Conservation (phyloP, 2,113 vertebrate genomes). For the Ornithorhynchus anatinus region DNA sequence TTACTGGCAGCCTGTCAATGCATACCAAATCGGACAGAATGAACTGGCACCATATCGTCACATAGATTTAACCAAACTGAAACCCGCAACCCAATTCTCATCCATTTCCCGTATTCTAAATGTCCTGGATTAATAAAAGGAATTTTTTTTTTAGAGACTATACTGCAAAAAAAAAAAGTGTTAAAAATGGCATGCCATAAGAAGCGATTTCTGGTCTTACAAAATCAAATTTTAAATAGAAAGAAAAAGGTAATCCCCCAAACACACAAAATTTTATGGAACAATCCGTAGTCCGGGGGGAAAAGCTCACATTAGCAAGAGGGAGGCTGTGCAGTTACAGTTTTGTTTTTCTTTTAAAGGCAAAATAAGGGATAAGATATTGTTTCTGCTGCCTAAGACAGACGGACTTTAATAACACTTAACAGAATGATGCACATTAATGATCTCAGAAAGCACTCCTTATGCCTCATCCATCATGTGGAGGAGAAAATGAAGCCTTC, state of each 20-base stretch:
- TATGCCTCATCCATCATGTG: slow-evolving; percentile 78
- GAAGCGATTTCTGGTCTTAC: not conserved
- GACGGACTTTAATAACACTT: slow-evolving; percentile 83
- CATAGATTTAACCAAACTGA: not conserved
- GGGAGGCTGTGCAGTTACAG: slow-evolving; percentile 5
- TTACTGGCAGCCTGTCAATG: not conserved
- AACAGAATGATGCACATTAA: slow-evolving; percentile 79
- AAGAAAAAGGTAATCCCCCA: slow-evolving; percentile 26
- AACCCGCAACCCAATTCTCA: slow-evolving; percentile 2
- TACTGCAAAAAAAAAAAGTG: slow-evolving; percentile 14
- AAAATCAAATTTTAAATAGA: slow-evolving; percentile 15
- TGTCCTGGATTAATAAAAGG: not conserved
- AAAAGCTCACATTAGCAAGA: slow-evolving; percentile 29
- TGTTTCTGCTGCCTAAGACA: slow-evolving; percentile 73
- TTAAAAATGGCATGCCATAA: not conserved
- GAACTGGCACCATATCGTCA: not conserved
- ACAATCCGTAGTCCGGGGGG: slow-evolving; percentile 7
- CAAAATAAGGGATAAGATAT: slow-evolving; percentile 65
- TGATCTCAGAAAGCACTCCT: slow-evolving; percentile 79
- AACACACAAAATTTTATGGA: not conserved
- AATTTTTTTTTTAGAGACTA: not conserved
- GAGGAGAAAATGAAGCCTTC: slow-evolving; percentile 78
- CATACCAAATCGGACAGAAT: not conserved
- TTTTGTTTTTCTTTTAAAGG: slow-evolving; percentile 54
- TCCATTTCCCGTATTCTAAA: not conserved